phyloP scores from a whole-genome alignment of 1,140 invertebrate species.

The Bombus confusus region DNA sequence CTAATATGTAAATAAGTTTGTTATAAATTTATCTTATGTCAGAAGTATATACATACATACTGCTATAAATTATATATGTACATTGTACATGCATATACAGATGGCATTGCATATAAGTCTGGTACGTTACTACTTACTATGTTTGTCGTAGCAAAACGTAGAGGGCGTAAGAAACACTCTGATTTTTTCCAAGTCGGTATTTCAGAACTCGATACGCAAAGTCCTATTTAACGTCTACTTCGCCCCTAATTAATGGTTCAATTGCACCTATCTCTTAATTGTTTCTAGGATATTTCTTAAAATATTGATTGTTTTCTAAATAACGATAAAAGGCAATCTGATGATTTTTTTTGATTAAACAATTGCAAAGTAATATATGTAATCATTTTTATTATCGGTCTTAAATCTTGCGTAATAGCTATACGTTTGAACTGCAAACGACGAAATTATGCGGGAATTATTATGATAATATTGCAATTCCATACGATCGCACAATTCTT shows the following conservation, averaged over 20 bases:
- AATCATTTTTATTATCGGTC: not conserved
- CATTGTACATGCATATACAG: no score
- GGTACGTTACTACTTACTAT: no score
- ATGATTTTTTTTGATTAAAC: not conserved
- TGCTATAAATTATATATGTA: no score
- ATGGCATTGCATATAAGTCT: no score
- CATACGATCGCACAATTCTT: slow-evolving; percentile 14
- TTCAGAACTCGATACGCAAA: not conserved
- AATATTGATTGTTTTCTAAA: not conserved
- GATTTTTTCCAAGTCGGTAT: not conserved
- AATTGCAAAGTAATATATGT: not conserved
- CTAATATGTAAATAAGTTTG: no score
- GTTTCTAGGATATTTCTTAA: not conserved
- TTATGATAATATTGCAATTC: slow-evolving; percentile 32
- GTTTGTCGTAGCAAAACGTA: not conserved
- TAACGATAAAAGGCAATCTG: not conserved
- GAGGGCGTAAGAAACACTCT: not conserved
- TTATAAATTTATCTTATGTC: no score
- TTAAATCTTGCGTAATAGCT: not conserved
- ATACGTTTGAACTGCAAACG: not conserved
- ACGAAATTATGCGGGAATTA: slow-evolving; percentile 17
- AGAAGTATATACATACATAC: no score
- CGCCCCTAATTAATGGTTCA: no score
- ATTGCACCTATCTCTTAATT: no score
- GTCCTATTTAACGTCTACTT: no score